Percentiles rank a stretch among this genome's conserved stretches.
Evolutionary conservation across 2,113 vertebrate genomes (phyloP).

Genomic region (Coryphaenoides rupestris): DNA sequence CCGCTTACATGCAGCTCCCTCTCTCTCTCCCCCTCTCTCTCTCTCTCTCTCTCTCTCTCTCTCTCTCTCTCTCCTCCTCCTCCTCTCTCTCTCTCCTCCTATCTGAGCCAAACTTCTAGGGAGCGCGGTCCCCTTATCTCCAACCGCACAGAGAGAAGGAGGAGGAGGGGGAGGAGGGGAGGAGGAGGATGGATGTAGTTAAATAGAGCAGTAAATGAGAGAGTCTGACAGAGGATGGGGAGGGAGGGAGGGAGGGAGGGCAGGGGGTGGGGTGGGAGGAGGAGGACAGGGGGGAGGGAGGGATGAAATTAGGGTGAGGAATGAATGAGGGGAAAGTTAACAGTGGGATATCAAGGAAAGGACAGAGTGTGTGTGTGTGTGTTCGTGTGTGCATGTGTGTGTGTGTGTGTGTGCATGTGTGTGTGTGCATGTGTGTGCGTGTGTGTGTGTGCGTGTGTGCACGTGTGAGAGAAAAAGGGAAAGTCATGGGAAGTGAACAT

Average conservation of each 20-base stretch:
- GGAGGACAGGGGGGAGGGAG: too few relatives aligned
- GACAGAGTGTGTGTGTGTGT: too few relatives aligned
- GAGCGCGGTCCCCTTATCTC: slow-evolving; percentile 47
- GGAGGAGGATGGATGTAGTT: background rate
- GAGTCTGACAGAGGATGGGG: background rate
- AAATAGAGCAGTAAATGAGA: slow-evolving; percentile 6
- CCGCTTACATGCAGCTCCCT: slow-evolving; percentile 18
- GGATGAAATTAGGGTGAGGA: background rate
- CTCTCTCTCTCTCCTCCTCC: slow-evolving; percentile 38
- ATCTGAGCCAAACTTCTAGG: slow-evolving; percentile 39
- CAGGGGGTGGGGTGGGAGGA: too few relatives aligned
- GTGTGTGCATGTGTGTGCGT: too few relatives aligned
- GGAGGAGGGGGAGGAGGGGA: background rate
- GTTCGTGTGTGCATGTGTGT: too few relatives aligned
- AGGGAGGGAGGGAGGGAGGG: background rate
- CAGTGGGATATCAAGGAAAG: too few relatives aligned
- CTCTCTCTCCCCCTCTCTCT: slow-evolving; percentile 12
- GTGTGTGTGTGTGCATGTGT: too few relatives aligned
- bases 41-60: slow-evolving; percentile 14
- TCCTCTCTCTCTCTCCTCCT: slow-evolving; percentile 47
- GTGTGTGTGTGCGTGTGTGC: too few relatives aligned
- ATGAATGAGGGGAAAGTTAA: too few relatives aligned
- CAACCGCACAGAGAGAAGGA: slow-evolving; percentile 16
- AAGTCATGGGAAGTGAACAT: too few relatives aligned
- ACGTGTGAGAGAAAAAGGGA: too few relatives aligned